Conservation (phyloP, 2,797 vertebrate species). For the Trematomus bernacchii region DNA sequence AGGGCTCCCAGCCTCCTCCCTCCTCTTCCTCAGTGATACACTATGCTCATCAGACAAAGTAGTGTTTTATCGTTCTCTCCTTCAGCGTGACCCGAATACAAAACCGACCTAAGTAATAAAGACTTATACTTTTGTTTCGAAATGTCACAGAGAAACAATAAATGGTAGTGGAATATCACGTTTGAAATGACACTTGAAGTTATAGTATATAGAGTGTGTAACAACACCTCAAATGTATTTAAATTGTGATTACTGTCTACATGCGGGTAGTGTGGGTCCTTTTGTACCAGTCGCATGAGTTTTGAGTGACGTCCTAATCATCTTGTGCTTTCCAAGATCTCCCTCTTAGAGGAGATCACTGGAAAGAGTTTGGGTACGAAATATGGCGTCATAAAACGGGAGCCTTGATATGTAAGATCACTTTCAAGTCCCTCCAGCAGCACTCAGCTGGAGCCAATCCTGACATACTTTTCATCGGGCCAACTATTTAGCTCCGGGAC, state of each 20-base stretch:
- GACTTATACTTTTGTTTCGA: constrained; percentile 32
- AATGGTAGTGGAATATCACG: constrained; percentile 5
- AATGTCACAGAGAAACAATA: constrained; percentile 14
- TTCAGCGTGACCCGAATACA: constrained; percentile 71
- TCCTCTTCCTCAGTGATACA: constrained; percentile 64
- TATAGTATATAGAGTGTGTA: not conserved
- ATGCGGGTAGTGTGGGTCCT: constrained; percentile 30
- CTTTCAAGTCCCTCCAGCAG: constrained; percentile 55
- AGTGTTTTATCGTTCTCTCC: constrained; percentile 76
- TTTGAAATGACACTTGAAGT: constrained; percentile 14
- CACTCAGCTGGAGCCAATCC: constrained; percentile 43
- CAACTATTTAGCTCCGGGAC: constrained; percentile 34
- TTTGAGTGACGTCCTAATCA: constrained; percentile 65
- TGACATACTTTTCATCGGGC: constrained; percentile 43
- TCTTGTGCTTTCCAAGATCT: constrained; percentile 59
- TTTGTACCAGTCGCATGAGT: constrained; percentile 34
- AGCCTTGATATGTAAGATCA: constrained; percentile 49
- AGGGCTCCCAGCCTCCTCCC: constrained; percentile 71
- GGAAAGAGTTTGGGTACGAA: constrained; percentile 57
- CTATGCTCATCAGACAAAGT: constrained; percentile 76
- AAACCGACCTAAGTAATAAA: constrained; percentile 59
- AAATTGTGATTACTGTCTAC: constrained; percentile 11
- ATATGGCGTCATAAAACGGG: constrained; percentile 45
- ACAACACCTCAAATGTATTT: constrained; percentile 1
- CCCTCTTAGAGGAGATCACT: constrained; percentile 56